These are phyloP conservation scores for Calyptommatus sinebrachiatus DNA, from an alignment of 2,113 vertebrate species.

Conservation along the genomic window DNA sequence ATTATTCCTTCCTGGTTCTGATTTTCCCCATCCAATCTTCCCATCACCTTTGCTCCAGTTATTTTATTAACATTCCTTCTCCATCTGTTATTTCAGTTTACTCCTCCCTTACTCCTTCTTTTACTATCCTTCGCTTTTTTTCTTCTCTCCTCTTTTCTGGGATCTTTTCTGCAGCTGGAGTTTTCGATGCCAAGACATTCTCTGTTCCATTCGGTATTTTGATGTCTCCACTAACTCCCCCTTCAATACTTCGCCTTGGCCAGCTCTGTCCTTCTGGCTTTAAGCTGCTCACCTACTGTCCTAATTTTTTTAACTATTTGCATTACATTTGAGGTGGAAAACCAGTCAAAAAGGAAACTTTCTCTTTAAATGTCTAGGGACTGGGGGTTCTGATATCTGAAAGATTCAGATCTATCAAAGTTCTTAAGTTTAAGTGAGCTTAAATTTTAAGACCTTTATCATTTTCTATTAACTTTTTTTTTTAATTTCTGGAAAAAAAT, in stretches of 20 bases:
- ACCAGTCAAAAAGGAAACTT: too few species aligned
- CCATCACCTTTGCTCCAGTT: conserved; percentile 11
- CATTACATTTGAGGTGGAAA: neutral
- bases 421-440: too few species aligned
- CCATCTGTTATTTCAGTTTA: neutral
- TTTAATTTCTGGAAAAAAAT: neutral
- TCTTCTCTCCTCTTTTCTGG: neutral
- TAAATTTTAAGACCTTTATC: neutral
- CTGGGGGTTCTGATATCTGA: too few species aligned
- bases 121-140: neutral
- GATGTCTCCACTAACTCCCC: neutral
- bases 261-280: neutral
- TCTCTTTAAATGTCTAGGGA: too few species aligned
- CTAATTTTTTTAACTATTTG: neutral
- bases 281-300: neutral
- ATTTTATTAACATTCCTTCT: neutral
- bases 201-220: neutral
- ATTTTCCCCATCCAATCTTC: neutral
- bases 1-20: neutral
- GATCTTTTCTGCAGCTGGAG: conserved; percentile 19
- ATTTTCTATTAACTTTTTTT: too few species aligned
- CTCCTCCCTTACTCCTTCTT: conserved; percentile 1
- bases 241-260: neutral
- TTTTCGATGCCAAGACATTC: neutral
- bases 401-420: neutral